Base-by-base conservation (phyloP, 23 tunicate genomes). In the Styela plicata region DNA sequence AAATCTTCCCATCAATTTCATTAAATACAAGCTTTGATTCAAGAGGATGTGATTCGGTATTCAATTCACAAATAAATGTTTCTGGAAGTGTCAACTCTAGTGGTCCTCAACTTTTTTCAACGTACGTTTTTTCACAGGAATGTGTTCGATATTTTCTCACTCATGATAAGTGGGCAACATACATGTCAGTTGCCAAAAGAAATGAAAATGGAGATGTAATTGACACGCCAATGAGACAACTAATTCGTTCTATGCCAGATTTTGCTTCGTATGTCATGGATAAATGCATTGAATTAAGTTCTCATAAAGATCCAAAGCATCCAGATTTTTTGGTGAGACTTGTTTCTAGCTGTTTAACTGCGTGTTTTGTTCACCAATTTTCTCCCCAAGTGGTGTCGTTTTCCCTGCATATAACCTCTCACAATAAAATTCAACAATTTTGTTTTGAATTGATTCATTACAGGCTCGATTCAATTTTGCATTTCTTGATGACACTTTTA, bases 381-480 rank as follows among this genome's bases (percentile, higher is more conserved):
- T n/a, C n/a, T n/a, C n/a, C n/a, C n/a, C n/a, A n/a, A n/a, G n/a
- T n/a, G n/a, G n/a, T n/a, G n/a, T n/a, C n/a, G n/a, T n/a, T n/a
- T n/a, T n/a, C n/a, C n/a, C n/a, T n/a, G n/a, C n/a, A n/a, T n/a
- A n/a, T n/a, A n/a, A n/a, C n/a, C n/a, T n/a, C n/a, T n/a, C n/a
- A n/a, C n/a, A n/a, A n/a, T n/a, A n/a, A n/a, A n/a, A n/a, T n/a
- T n/a, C n/a, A n/a, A n/a, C n/a, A n/a, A n/a, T n/a, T n/a, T n/a
- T n/a, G n/a, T n/a, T n/a, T n/a, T n/a, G n/a, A n/a, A n/a, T n/a
- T n/a, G n/a, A n/a, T n/a, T n/a, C n/a, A n/a, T n/a, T 44, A 5
- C 57, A 76, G 81, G 81, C 81, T 20, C 64, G 81, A 36, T 44
- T 76, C 24, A 44, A 53, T 30, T 76, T 76, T 65, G 66, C 66